A percentile compares a stretch with the other conserved stretches of the same genome.
Evolutionary conservation across 1,140 invertebrate genomes (phyloP).

Genomic region (Parapsyche elsis): DNA sequence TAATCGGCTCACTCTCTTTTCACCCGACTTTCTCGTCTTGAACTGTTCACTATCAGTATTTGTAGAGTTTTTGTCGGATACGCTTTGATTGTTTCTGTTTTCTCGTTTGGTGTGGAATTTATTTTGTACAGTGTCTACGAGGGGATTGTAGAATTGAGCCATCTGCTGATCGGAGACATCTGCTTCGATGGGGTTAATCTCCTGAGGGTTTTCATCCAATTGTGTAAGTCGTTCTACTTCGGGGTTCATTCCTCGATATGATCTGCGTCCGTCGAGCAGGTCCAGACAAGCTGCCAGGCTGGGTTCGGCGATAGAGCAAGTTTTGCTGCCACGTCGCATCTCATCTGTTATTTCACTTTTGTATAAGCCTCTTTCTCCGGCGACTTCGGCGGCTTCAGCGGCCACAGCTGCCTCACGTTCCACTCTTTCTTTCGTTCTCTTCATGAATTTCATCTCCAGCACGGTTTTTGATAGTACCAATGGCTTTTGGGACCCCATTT

Average conservation of each 20-base stretch:
- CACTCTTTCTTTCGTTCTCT: constrained; percentile 84
- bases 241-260: constrained; percentile 90
- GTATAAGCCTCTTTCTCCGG: constrained; percentile 75
- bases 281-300: constrained; percentile 82
- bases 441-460: constrained; percentile 91
- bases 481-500: neutral
- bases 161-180: constrained; percentile 80
- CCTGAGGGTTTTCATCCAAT: constrained; percentile 61
- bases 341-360: constrained; percentile 73
- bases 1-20: constrained; percentile 39
- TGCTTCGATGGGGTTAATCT: constrained; percentile 63
- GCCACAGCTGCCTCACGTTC: constrained; percentile 78
- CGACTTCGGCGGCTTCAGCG: constrained; percentile 57
- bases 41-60: neutral
- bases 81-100: constrained; percentile 27
- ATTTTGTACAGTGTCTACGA: constrained; percentile 45
- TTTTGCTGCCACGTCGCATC: constrained; percentile 71
- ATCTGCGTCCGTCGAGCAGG: constrained; percentile 82
- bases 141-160: constrained; percentile 63
- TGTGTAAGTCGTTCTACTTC: constrained; percentile 84
- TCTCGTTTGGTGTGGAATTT: constrained; percentile 48
- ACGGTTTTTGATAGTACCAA: constrained; percentile 74
- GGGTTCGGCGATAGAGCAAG: constrained; percentile 72
- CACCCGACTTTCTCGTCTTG: constrained; percentile 17
- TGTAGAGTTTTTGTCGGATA: constrained; percentile 17